Base-by-base conservation (phyloP, 2,888 invertebrate species). In the Amiota mariae region DNA sequence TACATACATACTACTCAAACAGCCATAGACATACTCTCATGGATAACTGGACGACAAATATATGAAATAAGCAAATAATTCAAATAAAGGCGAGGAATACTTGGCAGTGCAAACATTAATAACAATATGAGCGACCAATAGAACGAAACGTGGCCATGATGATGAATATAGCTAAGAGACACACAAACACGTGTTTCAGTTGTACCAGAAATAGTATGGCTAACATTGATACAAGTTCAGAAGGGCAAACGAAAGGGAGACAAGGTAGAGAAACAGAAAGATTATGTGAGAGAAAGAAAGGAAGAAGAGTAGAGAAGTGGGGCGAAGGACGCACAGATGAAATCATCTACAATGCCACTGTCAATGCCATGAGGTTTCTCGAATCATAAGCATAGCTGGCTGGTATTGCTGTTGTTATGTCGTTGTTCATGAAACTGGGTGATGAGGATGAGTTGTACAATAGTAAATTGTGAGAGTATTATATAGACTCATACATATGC, bases 321-420 rank as follows among this genome's bases (percentile, higher is more conserved):
- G 57, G 56, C 24, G 15, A 47, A 18, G 9, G 0, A 67, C 12
- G 15, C 6, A 13, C 36, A 63, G 46, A 70, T 59, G n/a, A 57
- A 57, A 18, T 18, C 47, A 46, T 15, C 67, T 57, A 15, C 78
- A 78, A 76, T 79, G 78, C 79, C 79, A 78, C 73, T 79, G 77
- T 75, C 79, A 79, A 79, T 79, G 79, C 79, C 79, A 79, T 73
- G 74, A 78, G 79, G 77, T 71, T 61, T 61, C 12, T 75, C 75
- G 76, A 67, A 36, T 36, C 36, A 36, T 36, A 6, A 6, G 6
- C 51, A 54, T 20, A 12, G 54, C 15, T 15, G 51, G 13, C 24
- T 20, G 12, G 51, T 6, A 51, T 68, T 54, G 67, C 51, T 68
- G 24, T 54, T 36, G 18, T 68, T 68, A 24, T 68, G 67, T 68